Conservation (phyloP, 64 coral and sea anemone species). For the Pachyseris speciosa region DNA sequence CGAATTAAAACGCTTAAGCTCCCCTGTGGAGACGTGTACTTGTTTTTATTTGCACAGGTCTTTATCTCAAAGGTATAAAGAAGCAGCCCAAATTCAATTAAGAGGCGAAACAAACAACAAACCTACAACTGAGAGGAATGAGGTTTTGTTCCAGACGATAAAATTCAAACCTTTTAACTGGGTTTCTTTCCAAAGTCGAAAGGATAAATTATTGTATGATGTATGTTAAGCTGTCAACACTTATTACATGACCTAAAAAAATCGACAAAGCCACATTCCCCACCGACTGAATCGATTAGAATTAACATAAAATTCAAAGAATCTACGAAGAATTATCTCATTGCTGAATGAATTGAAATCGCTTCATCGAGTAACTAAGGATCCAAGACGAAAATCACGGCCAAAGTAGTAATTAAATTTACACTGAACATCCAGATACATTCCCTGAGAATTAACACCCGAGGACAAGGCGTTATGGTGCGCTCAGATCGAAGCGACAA, state of each 20-base stretch:
- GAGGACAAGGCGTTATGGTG: not conserved
- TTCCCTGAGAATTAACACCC: no score
- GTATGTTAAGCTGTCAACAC: not conserved
- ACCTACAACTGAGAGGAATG: not conserved
- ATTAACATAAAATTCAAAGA: not conserved
- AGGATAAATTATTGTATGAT: not conserved
- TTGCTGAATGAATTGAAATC: not conserved
- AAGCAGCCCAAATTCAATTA: conserved; percentile 31
- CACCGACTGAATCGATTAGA: not conserved
- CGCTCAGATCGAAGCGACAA: not conserved
- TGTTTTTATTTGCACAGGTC: not conserved
- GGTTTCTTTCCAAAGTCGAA: not conserved
- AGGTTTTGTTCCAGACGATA: not conserved
- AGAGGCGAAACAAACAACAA: conserved; percentile 13
- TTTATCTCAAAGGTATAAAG: not conserved
- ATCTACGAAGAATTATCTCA: not conserved
- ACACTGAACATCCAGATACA: not conserved
- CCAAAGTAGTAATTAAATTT: not conserved
- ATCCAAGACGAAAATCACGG: conserved; percentile 13
- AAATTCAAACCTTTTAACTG: not conserved
- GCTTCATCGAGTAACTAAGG: conserved; percentile 13
- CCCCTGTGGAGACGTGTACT: not conserved
- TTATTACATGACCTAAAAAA: not conserved
- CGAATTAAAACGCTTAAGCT: not conserved
- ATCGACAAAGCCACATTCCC: not conserved